A percentile compares a stretch with the other conserved stretches of the same genome.
phyloP scores from a whole-genome alignment of 2,797 vertebrate species.

The Megaceryle alcyon region DNA sequence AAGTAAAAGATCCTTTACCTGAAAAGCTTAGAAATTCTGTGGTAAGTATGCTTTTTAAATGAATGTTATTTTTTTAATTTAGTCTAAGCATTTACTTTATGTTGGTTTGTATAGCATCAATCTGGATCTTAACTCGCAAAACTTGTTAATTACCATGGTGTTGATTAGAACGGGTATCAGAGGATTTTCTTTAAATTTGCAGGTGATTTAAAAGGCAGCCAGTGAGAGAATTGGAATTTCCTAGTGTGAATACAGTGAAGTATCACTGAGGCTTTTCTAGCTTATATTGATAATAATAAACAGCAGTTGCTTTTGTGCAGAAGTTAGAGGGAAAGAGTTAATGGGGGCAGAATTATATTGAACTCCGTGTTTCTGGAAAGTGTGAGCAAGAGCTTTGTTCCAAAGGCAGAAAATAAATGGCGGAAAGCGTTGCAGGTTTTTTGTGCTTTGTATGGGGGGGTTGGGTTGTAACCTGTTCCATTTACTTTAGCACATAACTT shows the following conservation, averaged over 20 bases:
- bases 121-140: background rate
- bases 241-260: background rate
- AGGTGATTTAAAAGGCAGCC: background rate
- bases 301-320: background rate
- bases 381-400: background rate
- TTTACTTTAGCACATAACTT: background rate
- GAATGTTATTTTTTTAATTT: background rate
- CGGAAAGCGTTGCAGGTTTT: background rate
- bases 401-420: background rate
- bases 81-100: background rate
- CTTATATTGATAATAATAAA: background rate
- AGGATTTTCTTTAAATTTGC: background rate
- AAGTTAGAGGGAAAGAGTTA: background rate
- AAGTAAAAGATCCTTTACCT: slow-evolving; percentile 97
- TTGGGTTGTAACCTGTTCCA: background rate
- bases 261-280: background rate
- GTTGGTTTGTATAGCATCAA: background rate
- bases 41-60: slow-evolving; percentile 79
- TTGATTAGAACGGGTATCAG: background rate
- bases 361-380: background rate
- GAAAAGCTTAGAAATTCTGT: slow-evolving; percentile 96
- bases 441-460: background rate
- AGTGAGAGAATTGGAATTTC: background rate
- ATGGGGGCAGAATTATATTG: background rate
- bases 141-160: background rate